Base-by-base conservation (phyloP, 2,113 vertebrate genomes). In the Anser brachyrhynchus region DNA sequence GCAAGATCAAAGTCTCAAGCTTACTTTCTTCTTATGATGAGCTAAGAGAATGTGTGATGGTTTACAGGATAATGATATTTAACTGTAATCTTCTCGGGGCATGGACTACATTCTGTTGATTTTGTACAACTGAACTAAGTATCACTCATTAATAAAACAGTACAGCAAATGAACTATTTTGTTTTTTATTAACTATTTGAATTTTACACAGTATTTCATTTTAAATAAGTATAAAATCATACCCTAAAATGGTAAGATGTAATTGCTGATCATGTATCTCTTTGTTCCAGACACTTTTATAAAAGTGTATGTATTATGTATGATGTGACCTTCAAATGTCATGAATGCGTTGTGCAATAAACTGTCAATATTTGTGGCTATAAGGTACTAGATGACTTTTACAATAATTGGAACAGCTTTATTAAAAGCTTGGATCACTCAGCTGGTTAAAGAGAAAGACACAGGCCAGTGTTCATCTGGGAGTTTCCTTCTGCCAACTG, bases 341-440 rank as follows among this genome's bases (percentile, higher is more conserved):
- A 99, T 99, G 99, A 99, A 99, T 99, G 99, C 98, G 95, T 99
- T 99, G 98, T 99, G 99, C 99, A 99, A 99, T 99, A 99, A 99
- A 99, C 99, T 99, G 99, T 99, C 99, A 99, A 99, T 99, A 99
- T 99, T 99, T 99, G 99, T 99, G 99, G 99, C 99, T 99, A 99
- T 99, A 98, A 98, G 99, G 98, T 98, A 98, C 98, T 98, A 98
- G 98, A 98, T 99, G 99, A 99, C 99, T 99, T 99, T 99, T 99
- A 99, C 99, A 99, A 99, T 99, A 99, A 99, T 99, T 99, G 99
- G 99, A 99, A 99, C 98, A 98, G 99, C 99, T 99, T 98, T 99
- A 99, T 99, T 99, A 99, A 99, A 99, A 99, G 98, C 99, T 98
- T 97, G 98, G 99, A 99, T 99, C 99, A 98, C 98, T 99, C 99